These are phyloP conservation scores for Sebastes iracundus DNA, from an alignment of 2,797 vertebrate genomes.

Conservation along the genomic window DNA sequence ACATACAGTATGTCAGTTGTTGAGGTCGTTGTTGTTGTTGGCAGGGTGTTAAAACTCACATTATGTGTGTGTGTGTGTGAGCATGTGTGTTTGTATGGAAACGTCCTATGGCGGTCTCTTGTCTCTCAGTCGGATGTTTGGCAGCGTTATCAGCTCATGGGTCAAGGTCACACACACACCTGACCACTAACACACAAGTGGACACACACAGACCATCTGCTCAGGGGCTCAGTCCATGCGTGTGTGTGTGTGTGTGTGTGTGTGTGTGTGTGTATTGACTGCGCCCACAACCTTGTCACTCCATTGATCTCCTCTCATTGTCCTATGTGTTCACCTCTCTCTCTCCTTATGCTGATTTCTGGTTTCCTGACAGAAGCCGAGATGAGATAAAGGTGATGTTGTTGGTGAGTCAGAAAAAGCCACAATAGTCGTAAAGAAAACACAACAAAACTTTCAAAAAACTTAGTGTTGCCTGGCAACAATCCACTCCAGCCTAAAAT, in stretches of 20 bases:
- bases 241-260: conserved; percentile 24
- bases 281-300: conserved; percentile 20
- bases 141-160: conserved; percentile 38
- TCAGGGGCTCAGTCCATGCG: conserved; percentile 47
- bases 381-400: conserved; percentile 35
- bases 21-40: conserved; percentile 1
- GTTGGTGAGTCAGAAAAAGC: background rate
- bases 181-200: conserved; percentile 22
- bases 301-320: conserved; percentile 32
- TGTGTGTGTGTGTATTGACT: conserved; percentile 11
- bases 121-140: conserved; percentile 62
- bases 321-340: background rate
- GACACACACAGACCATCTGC: conserved; percentile 73
- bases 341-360: conserved; percentile 19
- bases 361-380: conserved; percentile 32
- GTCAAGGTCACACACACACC: conserved; percentile 63
- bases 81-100: conserved; percentile 13
- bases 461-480: conserved; percentile 48
- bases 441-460: conserved; percentile 35
- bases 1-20: conserved; percentile 7
- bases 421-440: conserved; percentile 9
- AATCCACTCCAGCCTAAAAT: background rate
- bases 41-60: conserved; percentile 4
- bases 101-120: conserved; percentile 32
- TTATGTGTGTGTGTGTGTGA: conserved; percentile 2